Evolutionary conservation across 2,113 vertebrate genomes (phyloP), one percentile per base, ranked within the genome.

Genomic region (Lycocorax pyrrhopterus): DNA sequence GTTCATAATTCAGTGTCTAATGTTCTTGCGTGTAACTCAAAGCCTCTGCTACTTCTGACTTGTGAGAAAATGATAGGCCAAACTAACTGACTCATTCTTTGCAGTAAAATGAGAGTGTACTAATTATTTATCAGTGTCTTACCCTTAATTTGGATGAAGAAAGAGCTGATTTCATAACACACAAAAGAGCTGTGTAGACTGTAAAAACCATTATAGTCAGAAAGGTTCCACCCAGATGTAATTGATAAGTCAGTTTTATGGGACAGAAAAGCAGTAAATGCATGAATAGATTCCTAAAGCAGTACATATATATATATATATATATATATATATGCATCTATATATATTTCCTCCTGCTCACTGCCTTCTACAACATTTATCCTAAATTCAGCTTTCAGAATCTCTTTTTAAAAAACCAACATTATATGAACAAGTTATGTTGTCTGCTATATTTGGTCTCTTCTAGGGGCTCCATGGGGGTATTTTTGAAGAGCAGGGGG

Each of bases 81-180:
- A 87, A 69, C 72, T 27, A 62, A 85, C 66, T 21, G 1, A 73
- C 64, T 73, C 85, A 91, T 93, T 95, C 86, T 95, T 89, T 53
- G 66, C 66, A 74, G 60, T 95, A 93, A 93, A 96, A 94, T 87
- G 93, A 96, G 78, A 96, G 74, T 41, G 63, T 74, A 67, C 79
- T 92, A 94, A 90, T 96, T 93, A 67, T 94, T 87, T 92, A 96
- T 83, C 74, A 94, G 73, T 64, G 30, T 68, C 90, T 83, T 96
- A 78, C 78, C 60, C 64, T 95, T 87, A 83, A 81, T 81, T 93
- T 83, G 64, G 29, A 77, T 63, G 66, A 95, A 93, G 95, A 94
- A 95, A 94, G 79, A 89, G 73, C 67, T 89, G 68, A 73, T 96
- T 92, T 87, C 39, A 21, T 49, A 96, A 73, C 19, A 89, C 77